Evolutionary conservation across 1,140 invertebrate species (phyloP).

Genomic region (Solenopsis fugax): DNA sequence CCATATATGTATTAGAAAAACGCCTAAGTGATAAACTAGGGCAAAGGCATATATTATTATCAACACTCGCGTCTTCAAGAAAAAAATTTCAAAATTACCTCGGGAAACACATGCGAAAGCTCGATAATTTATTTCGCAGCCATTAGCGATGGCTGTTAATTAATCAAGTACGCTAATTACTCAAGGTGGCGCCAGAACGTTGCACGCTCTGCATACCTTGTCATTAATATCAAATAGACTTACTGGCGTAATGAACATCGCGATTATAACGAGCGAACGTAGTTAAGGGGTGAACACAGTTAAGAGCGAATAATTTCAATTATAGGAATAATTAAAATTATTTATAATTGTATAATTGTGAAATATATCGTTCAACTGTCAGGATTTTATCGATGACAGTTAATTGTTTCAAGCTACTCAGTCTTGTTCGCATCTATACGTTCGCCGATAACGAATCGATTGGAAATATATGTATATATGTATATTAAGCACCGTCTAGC

Average conservation of each 20-base stretch:
- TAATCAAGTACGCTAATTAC: constrained; percentile 45
- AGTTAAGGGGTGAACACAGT: neutral
- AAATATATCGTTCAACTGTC: constrained; percentile 27
- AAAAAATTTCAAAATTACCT: neutral
- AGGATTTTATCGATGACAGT: constrained; percentile 30
- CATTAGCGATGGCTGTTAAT: constrained; percentile 29
- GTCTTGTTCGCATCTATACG: neutral
- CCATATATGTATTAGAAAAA: too few relatives aligned
- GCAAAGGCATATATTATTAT: neutral
- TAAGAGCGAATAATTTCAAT: constrained; percentile 39
- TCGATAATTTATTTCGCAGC: constrained; percentile 34
- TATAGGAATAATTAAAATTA: neutral
- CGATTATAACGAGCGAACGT: constrained; percentile 10
- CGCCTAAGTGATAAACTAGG: neutral
- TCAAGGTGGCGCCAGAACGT: constrained; percentile 26
- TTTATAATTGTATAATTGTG: too few relatives aligned
- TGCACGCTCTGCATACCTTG: constrained; percentile 14
- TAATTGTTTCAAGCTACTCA: constrained; percentile 3
- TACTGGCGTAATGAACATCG: constrained; percentile 13
- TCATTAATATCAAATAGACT: constrained; percentile 42
- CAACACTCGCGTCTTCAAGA: neutral
- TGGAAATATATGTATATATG: constrained; percentile 11
- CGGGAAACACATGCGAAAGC: neutral
- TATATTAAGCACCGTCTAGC: constrained; percentile 21
- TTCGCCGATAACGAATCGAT: constrained; percentile 43